Evolutionary conservation across 1,140 invertebrate species (phyloP).

Genomic region (Drosophila quadrilineata): DNA sequence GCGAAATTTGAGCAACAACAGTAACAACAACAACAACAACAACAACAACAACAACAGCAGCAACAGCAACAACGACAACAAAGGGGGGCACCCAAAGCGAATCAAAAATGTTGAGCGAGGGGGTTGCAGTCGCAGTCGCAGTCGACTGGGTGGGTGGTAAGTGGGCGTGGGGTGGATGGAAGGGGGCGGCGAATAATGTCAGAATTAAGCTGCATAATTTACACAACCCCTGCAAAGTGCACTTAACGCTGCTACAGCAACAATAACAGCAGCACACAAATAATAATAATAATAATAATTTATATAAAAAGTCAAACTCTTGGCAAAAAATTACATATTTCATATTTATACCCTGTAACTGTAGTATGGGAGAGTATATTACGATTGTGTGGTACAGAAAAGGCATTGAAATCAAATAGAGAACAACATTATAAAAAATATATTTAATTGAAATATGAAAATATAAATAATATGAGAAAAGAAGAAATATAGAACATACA

Average conservation of each 20-base stretch:
- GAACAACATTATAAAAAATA: no score
- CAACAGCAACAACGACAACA: constrained; percentile 14
- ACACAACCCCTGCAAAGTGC: constrained; percentile 73
- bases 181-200: constrained; percentile 35
- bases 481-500: background rate
- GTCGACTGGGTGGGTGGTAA: constrained; percentile 5
- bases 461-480: no score
- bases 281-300: constrained; percentile 54
- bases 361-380: no score
- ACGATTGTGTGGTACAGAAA: no score
- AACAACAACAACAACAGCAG: constrained; percentile 43
- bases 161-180: background rate
- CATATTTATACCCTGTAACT: no score
- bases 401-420: background rate
- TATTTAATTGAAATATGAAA: no score
- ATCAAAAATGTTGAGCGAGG: constrained; percentile 53
- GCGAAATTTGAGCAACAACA: constrained; percentile 72
- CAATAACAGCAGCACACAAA: background rate
- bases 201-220: constrained; percentile 77
- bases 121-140: constrained; percentile 36
- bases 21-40: constrained; percentile 17
- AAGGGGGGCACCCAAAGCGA: constrained; percentile 60
- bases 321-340: no score
- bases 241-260: constrained; percentile 56
- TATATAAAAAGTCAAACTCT: no score